phyloP scores from a whole-genome alignment of 2,113 vertebrate species.

The Microcebus ravelobensis region DNA sequence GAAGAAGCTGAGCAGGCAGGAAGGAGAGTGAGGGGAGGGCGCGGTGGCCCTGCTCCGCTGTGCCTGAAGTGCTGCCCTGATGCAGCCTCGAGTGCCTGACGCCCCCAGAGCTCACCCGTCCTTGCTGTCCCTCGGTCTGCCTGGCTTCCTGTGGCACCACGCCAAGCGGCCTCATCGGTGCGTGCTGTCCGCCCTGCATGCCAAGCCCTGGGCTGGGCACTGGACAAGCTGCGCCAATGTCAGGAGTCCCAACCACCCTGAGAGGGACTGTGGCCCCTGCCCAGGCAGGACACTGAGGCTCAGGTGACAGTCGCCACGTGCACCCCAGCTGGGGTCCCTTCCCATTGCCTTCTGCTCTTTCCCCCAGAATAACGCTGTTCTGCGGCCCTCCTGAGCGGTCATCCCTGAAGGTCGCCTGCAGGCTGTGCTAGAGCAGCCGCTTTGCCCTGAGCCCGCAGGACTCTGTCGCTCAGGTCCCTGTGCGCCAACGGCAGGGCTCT shows the following conservation, averaged over 20 bases:
- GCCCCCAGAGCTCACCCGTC: neutral
- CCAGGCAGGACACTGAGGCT: neutral
- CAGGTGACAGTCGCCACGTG: neutral
- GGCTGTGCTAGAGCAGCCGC: neutral
- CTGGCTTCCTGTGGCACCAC: neutral
- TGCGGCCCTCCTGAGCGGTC: neutral
- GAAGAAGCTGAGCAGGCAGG: neutral
- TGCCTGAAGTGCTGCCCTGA: neutral
- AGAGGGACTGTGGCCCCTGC: neutral
- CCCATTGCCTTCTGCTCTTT: neutral
- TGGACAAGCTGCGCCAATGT: too few species aligned
- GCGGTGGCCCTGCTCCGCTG: too few species aligned
- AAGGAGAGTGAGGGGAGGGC: neutral
- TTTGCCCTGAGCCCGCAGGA: neutral
- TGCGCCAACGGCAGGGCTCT: accelerated
- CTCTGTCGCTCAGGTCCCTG: neutral
- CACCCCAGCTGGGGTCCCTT: neutral
- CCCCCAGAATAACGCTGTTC: neutral
- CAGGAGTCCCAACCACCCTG: neutral
- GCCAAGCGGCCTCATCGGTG: neutral
- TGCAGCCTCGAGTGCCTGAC: neutral
- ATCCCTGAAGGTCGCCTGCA: too few species aligned
- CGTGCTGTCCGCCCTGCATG: neutral
- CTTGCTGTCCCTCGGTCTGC: neutral
- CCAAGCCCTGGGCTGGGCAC: neutral